Evolutionary conservation across 2,113 vertebrate species (phyloP), one percentile per base, ranked within the genome.

Genomic region (Riparia riparia): DNA sequence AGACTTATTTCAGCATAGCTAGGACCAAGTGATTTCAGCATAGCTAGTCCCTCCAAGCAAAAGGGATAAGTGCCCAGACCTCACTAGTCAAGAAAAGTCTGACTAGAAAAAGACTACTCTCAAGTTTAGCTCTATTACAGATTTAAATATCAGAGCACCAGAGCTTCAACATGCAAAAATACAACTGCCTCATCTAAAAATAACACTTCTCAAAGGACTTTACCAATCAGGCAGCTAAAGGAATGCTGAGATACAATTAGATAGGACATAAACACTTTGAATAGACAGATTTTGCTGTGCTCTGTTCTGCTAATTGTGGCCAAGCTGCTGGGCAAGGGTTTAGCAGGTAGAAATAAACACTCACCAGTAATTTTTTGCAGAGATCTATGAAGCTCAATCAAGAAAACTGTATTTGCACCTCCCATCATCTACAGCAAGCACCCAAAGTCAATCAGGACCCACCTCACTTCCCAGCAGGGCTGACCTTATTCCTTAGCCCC

Each of bases 371-470:
- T 9, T 66, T 85, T 76, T 60, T 72, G 17, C 34, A 31, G 24
- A 72, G 2, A 12, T 28, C 41, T 49, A 2, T 1, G 5, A 69
- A 72, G 19, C 16, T 25, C 11, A 41, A 7, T n/a, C 24, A 9
- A 54, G 14, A 45, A 91, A 69, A 37, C 5, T 22, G 1, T 7
- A 42, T 57, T 39, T 78, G 3, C 8, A 4, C 1, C 58, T 61
- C 73, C 70, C 26, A 32, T 25, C 12, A 31, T 3, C 20, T 16
- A 29, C 7, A 28, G 5, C 2, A 53, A 4, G 4, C 9, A 56
- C 14, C 7, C 26, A 60, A 64, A 84, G 4, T 3, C 2, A 0
- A 8, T 2, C 4, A 63, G 6, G 2, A 42, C 5, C 5, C 14
- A 66, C 5, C 10, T 44, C 15, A 3, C 17, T 14, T 2, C 44